These are phyloP conservation scores for Daktulosphaira vitifoliae DNA, from an alignment of 1,140 invertebrate genomes.

Conservation along the genomic window DNA sequence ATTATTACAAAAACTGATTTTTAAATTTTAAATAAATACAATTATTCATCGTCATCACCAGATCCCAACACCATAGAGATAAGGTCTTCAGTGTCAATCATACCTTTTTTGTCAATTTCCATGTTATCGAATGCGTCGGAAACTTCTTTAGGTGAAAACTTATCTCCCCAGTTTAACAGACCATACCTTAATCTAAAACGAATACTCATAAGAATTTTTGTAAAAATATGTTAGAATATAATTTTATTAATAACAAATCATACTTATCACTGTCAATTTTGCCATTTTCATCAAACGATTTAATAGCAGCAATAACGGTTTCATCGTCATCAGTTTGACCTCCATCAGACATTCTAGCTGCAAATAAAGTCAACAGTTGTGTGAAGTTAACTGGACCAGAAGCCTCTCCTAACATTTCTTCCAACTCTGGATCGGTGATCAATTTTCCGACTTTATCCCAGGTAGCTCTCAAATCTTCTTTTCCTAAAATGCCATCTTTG, in stretches of 20 bases:
- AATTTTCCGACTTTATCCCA: conserved; percentile 91
- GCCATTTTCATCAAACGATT: conserved; percentile 85
- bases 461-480: conserved; percentile 88
- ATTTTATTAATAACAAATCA: too few relatives aligned
- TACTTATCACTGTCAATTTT: conserved; percentile 77
- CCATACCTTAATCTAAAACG: conserved; percentile 73
- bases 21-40: conserved; percentile 20
- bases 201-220: too few relatives aligned
- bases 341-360: conserved; percentile 69
- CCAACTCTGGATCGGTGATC: conserved; percentile 79
- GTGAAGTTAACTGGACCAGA: conserved; percentile 93
- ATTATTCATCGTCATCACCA: conserved; percentile 39
- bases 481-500: conserved; percentile 95
- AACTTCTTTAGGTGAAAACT: conserved; percentile 85
- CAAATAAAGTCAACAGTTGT: conserved; percentile 84
- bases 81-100: conserved; percentile 82
- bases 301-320: conserved; percentile 88
- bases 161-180: conserved; percentile 92
- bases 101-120: conserved; percentile 84
- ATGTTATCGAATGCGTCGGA: conserved; percentile 93
- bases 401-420: conserved; percentile 82
- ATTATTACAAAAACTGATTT: conserved; percentile 29
- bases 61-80: conserved; percentile 40
- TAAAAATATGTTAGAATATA: too few relatives aligned
- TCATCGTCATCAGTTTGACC: conserved; percentile 81